Base-by-base conservation (phyloP, 2,888 invertebrate genomes). In the Yponomeuta evonymella region DNA sequence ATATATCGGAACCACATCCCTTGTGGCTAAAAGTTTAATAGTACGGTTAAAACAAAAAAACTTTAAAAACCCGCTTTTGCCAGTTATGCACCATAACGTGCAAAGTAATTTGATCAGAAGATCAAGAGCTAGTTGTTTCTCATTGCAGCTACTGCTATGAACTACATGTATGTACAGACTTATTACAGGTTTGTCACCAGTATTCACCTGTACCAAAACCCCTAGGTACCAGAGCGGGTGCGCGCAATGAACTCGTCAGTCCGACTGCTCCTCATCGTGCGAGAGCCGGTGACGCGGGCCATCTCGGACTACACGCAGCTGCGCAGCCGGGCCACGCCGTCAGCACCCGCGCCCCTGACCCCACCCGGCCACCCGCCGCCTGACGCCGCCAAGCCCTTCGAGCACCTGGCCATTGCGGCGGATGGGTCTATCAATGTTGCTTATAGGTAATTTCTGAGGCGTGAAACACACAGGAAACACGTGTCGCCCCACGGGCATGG, bases 301-400 rank as follows among this genome's bases (percentile, higher is more conserved):
- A 97, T 99, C 80, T 99, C 98, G 15, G 99, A 99, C 93, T 99
- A 98, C 90, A 97, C 98, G 30, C 98, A 99, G 88, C 93, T 98
- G 77, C 94, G 96, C 74, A 96, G 96, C 77, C 96, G 97, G 81
- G 96, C 96, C 36, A 95, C 96, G 62, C 95, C 96, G 1, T 95
- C 96, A 11, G 94, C 95, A 74, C 94, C 96, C 6, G 89, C 93
- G 72, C 87, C 85, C 0, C 78, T 87, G 63, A 89, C 93, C 72
- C 87, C 85, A 0, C 77, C 88, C 64, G 83, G 84, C 43, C 84
- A 87, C 72, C 85, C 89, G 0, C 76, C 83, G 51, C 81, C 90
- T 0, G 89, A 90, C 73, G 82, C 93, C 70, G 81, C 90, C 10
- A 94, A 95, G 76, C 94, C 95, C 71, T 97, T 97, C 84, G 97